Evolutionary conservation across 2,113 vertebrate genomes (phyloP), one percentile per base, ranked within the genome.

Genomic region (Saguinus midas): DNA sequence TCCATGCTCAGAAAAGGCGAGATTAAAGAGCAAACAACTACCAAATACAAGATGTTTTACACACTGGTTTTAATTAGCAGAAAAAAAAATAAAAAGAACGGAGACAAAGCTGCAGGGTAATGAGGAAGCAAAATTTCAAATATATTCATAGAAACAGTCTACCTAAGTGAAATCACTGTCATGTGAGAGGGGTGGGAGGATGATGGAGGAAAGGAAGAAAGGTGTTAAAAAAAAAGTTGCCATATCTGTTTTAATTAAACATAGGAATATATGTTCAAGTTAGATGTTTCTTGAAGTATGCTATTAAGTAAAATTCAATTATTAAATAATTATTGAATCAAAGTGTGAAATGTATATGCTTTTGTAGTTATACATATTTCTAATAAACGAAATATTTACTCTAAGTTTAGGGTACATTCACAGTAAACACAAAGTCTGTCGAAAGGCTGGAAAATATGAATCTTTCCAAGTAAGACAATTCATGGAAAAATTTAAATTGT

Each of bases 21-120:
- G 96, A 98, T 98, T 99, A 98, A 98, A 96, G 96, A 98, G 98
- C 98, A 98, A 98, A 98, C 97, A 97, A 98, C 87, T 98, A 98
- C 88, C 94, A 68, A 98, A 98, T 97, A 98, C 91, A 97, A 97
- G 95, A 98, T 80, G 78, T 97, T 91, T 91, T 0, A 94, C 95
- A 95, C 94, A 98, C 96, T 98, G 97, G 98, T 98, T 98, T 96
- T 82, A 97, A 98, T 98, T 98, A 98, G 98, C 98, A 98, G 97
- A 96, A n/a, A n/a, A 43, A 43, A 58, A 83, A 83, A 97, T 90
- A 83, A 81, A 97, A 66, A 96, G 87, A 95, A 97, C 95, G 97
- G 94, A 98, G 70, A 95, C 94, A 98, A 98, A 98, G 98, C 97
- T 97, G 98, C 97, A 98, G 70, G 89, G 94, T 90, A 92, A 94